Conservation (phyloP, 2,888 invertebrate species). For the Hesperia comma region DNA sequence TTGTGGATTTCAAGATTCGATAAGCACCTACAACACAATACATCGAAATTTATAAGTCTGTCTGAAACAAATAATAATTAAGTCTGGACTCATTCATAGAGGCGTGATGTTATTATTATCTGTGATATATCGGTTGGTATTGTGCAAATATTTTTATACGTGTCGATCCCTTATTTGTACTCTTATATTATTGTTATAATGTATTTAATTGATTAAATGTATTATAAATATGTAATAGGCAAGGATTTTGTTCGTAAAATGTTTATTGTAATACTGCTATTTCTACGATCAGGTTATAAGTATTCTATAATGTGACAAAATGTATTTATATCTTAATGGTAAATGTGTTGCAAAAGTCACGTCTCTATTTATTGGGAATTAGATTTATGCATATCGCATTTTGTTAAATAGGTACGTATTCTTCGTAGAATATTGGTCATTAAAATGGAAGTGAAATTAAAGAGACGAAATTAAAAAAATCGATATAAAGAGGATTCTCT, state of each 20-base stretch:
- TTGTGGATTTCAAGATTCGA: too few relatives aligned
- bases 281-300: conserved; percentile 10
- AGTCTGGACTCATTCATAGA: conserved; percentile 33
- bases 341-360: conserved; percentile 38
- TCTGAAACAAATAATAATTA: neutral
- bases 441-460: conserved; percentile 59
- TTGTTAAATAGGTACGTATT: conserved; percentile 54
- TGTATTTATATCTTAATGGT: conserved; percentile 6
- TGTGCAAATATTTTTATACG: conserved; percentile 19
- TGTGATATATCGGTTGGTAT: conserved; percentile 31
- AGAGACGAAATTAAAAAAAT: conserved; percentile 69
- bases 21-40: too few relatives aligned
- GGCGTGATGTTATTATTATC: conserved; percentile 33
- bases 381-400: conserved; percentile 56
- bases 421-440: conserved; percentile 63
- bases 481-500: conserved; percentile 68
- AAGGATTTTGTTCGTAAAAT: conserved; percentile 15
- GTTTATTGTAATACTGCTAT: conserved; percentile 10
- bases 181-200: conserved; percentile 18
- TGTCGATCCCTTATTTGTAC: conserved; percentile 19
- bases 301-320: conserved; percentile 7
- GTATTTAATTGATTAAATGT: conserved; percentile 17
- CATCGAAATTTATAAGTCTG: neutral
- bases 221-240: conserved; percentile 19
- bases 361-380: conserved; percentile 41